These are phyloP conservation scores for Alcedo atthis DNA, from an alignment of 2,797 vertebrate genomes.

Conservation along the genomic window DNA sequence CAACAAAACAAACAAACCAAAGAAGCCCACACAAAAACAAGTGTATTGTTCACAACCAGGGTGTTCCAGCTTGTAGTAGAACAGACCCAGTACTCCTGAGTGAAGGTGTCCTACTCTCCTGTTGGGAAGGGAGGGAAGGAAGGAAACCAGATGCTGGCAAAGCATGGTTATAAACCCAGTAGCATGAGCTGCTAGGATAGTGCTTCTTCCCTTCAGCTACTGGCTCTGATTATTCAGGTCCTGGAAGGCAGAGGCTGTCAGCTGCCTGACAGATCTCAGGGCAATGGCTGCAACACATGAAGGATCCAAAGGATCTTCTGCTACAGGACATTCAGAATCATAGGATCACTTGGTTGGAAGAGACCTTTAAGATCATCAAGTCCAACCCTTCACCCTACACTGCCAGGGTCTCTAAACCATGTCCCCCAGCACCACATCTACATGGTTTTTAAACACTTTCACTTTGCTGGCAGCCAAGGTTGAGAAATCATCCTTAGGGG, in stretches of 20 bases:
- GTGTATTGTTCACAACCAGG: neutral
- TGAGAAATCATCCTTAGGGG: neutral
- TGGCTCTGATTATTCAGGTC: neutral
- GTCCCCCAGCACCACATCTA: no score
- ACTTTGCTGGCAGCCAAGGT: neutral
- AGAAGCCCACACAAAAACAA: neutral
- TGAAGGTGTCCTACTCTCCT: neutral
- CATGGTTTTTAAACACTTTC: no score
- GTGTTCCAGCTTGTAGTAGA: neutral
- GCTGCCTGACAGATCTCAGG: neutral
- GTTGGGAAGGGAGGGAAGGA: neutral
- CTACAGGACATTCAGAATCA: neutral
- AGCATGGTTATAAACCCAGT: neutral
- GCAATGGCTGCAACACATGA: neutral
- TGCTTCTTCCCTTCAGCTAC: neutral
- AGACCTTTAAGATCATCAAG: no score
- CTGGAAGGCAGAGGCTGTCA: neutral
- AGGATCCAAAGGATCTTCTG: neutral
- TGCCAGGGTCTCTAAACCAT: no score
- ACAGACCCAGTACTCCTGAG: neutral
- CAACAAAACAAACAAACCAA: no score
- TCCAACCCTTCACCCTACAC: no score
- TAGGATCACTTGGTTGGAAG: no score
- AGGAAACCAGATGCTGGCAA: neutral
- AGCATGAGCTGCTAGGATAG: neutral